Percentiles rank a stretch among this genome's conserved stretches.
These are phyloP conservation scores for Sinocyclocheilus rhinocerous DNA, from an alignment of 2,113 vertebrate species.

Conservation along the genomic window DNA sequence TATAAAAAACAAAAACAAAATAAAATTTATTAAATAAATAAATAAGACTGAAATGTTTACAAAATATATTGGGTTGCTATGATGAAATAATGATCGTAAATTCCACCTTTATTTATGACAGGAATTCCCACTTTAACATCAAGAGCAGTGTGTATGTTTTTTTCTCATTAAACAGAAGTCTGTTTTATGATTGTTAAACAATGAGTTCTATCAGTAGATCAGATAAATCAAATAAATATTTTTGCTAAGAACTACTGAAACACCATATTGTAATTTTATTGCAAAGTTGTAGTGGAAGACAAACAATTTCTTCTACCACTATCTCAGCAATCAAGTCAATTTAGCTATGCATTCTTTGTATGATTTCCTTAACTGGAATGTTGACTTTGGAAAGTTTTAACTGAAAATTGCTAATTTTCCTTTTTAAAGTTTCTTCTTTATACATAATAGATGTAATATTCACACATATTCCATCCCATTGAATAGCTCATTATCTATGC, in stretches of 20 bases:
- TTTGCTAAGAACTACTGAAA: not conserved
- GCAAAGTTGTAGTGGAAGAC: not conserved
- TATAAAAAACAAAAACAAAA: too few relatives aligned
- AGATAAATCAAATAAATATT: not conserved
- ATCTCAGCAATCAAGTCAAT: not conserved
- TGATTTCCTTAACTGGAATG: not conserved
- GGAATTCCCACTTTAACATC: not conserved
- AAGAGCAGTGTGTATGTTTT: not conserved
- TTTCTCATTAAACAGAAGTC: too few relatives aligned
- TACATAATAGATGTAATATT: not conserved
- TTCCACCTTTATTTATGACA: not conserved
- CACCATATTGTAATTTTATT: not conserved
- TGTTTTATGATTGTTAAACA: not conserved
- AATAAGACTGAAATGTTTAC: too few relatives aligned
- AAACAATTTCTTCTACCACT: not conserved
- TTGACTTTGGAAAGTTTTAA: not conserved
- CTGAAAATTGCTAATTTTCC: not conserved
- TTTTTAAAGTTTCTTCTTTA: too few relatives aligned
- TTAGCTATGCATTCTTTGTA: not conserved
- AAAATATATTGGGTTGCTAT: too few relatives aligned
- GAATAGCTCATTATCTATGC: conserved; percentile 35
- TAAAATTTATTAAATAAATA: too few relatives aligned
- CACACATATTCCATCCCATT: conserved; percentile 44
- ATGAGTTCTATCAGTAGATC: not conserved
- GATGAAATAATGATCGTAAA: too few relatives aligned